Evolutionary conservation across 1,140 invertebrate genomes (phyloP), one percentile per base, ranked within the genome.

Genomic region (Tetragonula clypearis): DNA sequence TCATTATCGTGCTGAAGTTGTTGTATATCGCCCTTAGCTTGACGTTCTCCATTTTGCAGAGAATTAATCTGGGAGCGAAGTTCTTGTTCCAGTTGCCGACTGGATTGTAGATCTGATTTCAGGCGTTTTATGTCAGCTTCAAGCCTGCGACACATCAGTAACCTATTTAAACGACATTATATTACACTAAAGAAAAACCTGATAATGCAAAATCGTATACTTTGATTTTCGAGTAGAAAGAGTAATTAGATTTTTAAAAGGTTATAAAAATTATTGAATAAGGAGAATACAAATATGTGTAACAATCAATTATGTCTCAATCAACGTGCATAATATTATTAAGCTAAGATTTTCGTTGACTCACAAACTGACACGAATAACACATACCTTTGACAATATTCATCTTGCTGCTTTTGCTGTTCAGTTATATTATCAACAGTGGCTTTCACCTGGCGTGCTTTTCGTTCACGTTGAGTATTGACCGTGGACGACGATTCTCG

Each of bases 1-100:
- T 98, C 97, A 93, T 98, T 97, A 92, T 98, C 97, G 91, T 98
- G 96, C 88, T 98, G 97, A 71, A 98, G 95, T 88, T 97, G 96
- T 84, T 96, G 95, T 90, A 98, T 95, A 92, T 98, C 97, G 82
- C 96, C 96, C 92, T 97, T 97, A 58, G 96, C 95, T 91, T 96
- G 96, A 88, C 97, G 96, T 92, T 98, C 98, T 81, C 96, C 96
- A 76, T 78, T 93, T 58, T 94, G 78, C 41, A 97, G 93, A 85
- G 94, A 95, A 93, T 95, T 96, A 79, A 98, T 96, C 95, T 98
- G 98, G 92, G 97, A 96, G 90, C 97, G 95, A 84, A 99, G 95
- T 86, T 99, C 98, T 93, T 98, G 97, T 94, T 99, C 98, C 88
- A 96, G 95, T 93, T 98, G 97, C 92, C 97, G 96, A 93, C 96